Evolutionary conservation across 1,140 invertebrate species (phyloP).

Genomic region (Paralvinella palmiformis): DNA sequence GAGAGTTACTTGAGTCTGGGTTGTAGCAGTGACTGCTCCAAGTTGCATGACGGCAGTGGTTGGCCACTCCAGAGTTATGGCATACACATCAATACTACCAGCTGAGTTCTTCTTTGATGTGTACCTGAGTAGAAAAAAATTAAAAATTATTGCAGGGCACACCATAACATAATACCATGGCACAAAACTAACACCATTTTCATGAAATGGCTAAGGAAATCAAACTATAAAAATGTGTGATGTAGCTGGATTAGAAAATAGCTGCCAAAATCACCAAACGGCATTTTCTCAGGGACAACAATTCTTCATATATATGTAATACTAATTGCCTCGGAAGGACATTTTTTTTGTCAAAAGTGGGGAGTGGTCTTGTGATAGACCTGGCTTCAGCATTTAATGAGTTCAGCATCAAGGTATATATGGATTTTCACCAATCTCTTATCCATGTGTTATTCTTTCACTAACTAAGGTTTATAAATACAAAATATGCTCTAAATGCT

Average conservation of each 20-base stretch:
- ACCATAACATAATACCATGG: not conserved
- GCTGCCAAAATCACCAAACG: not conserved
- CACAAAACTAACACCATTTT: not conserved
- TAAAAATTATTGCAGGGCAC: not conserved
- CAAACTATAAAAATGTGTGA: not conserved
- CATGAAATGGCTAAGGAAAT: not conserved
- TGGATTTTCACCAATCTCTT: no score
- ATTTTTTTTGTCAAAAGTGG: no score
- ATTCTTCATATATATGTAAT: no score
- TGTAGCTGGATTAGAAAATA: not conserved
- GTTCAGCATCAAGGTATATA: no score
- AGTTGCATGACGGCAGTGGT: not conserved
- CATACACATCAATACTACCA: not conserved
- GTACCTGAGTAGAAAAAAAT: not conserved
- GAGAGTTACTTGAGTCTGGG: not conserved
- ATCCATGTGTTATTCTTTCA: no score
- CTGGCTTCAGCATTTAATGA: no score
- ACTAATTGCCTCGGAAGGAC: no score
- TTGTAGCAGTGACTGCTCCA: not conserved
- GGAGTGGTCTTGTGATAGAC: no score
- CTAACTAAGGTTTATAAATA: no score
- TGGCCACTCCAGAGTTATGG: slow-evolving; percentile 3
- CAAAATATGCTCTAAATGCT: no score
- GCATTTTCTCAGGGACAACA: no score
- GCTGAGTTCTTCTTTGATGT: not conserved